phyloP scores from a whole-genome alignment of 2,113 vertebrate species.

The Melanostigma gelatinosum region DNA sequence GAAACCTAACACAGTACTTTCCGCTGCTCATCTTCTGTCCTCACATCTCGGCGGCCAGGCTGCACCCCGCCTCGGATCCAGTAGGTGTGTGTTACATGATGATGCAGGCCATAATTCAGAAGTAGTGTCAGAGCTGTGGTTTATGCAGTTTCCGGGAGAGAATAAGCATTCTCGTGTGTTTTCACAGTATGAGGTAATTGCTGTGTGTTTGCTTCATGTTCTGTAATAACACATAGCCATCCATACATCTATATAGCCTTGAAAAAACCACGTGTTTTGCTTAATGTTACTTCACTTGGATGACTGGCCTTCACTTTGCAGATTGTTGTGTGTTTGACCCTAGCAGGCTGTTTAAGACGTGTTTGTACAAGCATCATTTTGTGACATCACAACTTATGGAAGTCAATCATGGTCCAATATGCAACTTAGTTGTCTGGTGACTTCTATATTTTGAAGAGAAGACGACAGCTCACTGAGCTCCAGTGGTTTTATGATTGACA shows the following conservation, averaged over 20 bases:
- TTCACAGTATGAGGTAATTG: conserved; percentile 3
- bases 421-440: no score
- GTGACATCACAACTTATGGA: no score
- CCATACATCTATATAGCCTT: background rate
- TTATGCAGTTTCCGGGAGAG: conserved; percentile 1
- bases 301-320: no score
- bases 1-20: conserved; percentile 49
- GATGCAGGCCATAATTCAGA: conserved; percentile 20
- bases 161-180: background rate
- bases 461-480: no score
- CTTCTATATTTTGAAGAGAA: no score
- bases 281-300: no score
- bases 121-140: background rate
- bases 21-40: conserved; percentile 26
- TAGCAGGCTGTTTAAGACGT: no score
- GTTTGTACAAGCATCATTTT: no score
- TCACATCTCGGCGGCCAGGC: conserved; percentile 24
- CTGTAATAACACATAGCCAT: background rate
- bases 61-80: background rate
- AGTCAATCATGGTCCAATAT: no score
- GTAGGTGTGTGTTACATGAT: conserved; percentile 23
- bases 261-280: no score
- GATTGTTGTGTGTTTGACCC: no score
- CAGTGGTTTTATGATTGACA: no score
- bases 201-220: background rate